Evolutionary conservation across 2,888 invertebrate genomes (phyloP).

Genomic region (Heliconius erato): DNA sequence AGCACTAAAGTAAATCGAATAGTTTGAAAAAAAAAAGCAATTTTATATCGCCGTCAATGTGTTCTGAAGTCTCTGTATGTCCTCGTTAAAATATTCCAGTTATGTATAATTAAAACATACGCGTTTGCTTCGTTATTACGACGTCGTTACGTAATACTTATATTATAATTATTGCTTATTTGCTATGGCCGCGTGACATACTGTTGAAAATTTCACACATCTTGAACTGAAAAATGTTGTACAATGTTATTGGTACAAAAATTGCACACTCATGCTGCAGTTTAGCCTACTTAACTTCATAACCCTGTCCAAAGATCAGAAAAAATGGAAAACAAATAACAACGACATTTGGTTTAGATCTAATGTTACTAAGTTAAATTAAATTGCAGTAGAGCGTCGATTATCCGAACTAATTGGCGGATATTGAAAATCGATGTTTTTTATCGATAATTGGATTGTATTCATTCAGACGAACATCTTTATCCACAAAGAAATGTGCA

Average conservation of each 20-base stretch:
- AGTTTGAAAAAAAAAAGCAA: neutral
- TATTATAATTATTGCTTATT: constrained; percentile 3
- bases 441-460: no score
- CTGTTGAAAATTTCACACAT: neutral
- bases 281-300: neutral
- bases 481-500: neutral
- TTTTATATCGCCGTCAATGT: neutral
- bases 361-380: constrained; percentile 1
- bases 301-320: constrained; percentile 3
- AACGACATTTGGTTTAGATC: neutral
- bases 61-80: neutral
- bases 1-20: neutral
- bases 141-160: neutral
- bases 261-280: neutral
- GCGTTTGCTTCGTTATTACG: neutral
- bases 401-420: neutral
- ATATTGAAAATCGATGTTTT: neutral
- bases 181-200: neutral
- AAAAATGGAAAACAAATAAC: neutral
- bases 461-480: no score
- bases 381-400: constrained; percentile 4
- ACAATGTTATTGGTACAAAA: neutral
- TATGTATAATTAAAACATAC: neutral
- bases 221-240: neutral
- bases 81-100: neutral